Conservation (phyloP, 1,140 invertebrate species). For the Dinoponera quadriceps region DNA sequence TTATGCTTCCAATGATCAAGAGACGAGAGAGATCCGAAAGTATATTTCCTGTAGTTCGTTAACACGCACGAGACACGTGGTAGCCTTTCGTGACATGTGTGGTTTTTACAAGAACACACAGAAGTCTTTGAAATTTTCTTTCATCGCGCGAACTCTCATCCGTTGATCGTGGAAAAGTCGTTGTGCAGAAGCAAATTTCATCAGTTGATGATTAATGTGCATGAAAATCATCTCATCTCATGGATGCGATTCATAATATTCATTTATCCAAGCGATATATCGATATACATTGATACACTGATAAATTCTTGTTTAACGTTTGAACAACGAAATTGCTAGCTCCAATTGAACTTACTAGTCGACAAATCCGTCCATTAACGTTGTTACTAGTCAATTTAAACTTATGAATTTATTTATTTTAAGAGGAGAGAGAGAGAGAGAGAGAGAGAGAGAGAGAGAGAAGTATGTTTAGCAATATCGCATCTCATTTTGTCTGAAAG, state of each 20-base stretch:
- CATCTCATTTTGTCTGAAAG: slow-evolving; percentile 32
- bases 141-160: slow-evolving; percentile 1
- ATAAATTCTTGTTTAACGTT: slow-evolving; percentile 25
- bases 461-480: slow-evolving; percentile 37
- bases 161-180: not conserved
- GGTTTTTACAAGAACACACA: slow-evolving; percentile 19
- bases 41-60: slow-evolving; percentile 22
- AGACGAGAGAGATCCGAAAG: not conserved
- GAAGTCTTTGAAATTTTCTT: slow-evolving; percentile 21
- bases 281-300: not conserved
- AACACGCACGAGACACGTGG: not conserved
- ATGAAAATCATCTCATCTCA: slow-evolving; percentile 19
- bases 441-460: too few relatives aligned
- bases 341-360: slow-evolving; percentile 4
- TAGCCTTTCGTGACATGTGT: slow-evolving; percentile 1
- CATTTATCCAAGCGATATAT: slow-evolving; percentile 1
- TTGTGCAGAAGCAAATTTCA: slow-evolving; percentile 1
- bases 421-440: too few relatives aligned
- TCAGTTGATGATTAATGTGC: not conserved
- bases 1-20: slow-evolving; percentile 40
- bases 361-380: slow-evolving; percentile 64
- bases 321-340: not conserved
- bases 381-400: slow-evolving; percentile 31
- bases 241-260: slow-evolving; percentile 9
- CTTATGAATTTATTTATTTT: slow-evolving; percentile 57